A percentile compares a stretch with the other conserved stretches of the same genome.
These are phyloP conservation scores for Autographa pulchrina DNA, from an alignment of 2,888 invertebrate genomes.

Conservation along the genomic window DNA sequence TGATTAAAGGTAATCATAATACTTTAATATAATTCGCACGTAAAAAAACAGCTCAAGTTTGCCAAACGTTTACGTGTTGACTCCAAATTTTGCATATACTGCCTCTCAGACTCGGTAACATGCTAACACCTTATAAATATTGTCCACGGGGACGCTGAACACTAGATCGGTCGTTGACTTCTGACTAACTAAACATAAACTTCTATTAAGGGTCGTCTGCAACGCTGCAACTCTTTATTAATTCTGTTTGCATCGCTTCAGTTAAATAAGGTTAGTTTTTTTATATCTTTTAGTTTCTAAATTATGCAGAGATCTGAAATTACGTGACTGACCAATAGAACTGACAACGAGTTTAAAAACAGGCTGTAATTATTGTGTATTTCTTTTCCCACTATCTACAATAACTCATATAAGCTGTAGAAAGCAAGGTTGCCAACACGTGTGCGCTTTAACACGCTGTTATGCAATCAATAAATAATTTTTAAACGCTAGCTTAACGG, in stretches of 20 bases:
- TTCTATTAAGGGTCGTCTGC: constrained; percentile 4
- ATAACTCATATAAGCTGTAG: background rate
- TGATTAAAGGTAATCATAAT: too few relatives aligned
- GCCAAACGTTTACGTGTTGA: background rate
- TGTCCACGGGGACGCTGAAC: background rate
- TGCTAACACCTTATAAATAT: constrained; percentile 4
- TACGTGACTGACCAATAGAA: too few relatives aligned
- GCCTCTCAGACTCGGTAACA: background rate
- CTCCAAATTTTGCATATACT: background rate
- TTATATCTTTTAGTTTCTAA: background rate
- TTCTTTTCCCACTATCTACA: background rate
- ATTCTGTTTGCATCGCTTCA: background rate
- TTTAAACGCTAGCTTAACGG: constrained; percentile 1
- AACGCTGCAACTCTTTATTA: background rate
- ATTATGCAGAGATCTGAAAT: background rate
- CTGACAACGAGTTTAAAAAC: too few relatives aligned
- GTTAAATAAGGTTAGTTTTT: background rate
- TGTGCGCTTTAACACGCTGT: background rate
- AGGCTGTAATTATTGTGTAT: background rate
- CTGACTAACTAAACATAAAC: background rate
- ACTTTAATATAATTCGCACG: too few relatives aligned
- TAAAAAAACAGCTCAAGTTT: background rate
- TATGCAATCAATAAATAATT: background rate
- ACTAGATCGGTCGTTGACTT: constrained; percentile 1
- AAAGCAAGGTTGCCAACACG: background rate